Evolutionary conservation across 2,797 vertebrate species (phyloP).

Genomic region (Catamblyrhynchus diadema): DNA sequence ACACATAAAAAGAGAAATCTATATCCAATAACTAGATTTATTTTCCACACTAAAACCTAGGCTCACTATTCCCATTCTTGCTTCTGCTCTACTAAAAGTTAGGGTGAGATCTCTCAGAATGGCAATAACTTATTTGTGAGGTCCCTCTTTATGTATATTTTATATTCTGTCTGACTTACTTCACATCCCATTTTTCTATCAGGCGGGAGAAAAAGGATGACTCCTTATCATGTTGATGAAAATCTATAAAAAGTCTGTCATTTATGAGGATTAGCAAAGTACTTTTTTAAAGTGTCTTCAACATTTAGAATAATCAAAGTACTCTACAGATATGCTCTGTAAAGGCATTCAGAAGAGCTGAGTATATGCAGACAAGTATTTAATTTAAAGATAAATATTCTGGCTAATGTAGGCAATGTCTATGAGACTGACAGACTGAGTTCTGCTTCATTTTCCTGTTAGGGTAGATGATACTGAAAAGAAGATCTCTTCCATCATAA

Average conservation of each 20-base stretch:
- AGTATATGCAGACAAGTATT: not conserved
- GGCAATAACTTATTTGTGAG: not conserved
- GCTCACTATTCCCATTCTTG: not conserved
- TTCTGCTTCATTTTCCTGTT: not conserved
- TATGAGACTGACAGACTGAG: not conserved
- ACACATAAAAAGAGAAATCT: not conserved
- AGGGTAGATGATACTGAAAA: not conserved
- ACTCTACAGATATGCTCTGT: not conserved
- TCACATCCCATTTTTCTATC: not conserved
- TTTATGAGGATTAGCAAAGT: not conserved
- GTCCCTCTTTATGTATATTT: not conserved
- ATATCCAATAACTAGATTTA: no score
- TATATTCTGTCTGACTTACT: not conserved
- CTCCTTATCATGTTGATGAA: not conserved
- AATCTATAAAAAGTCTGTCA: not conserved
- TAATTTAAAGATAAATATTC: not conserved
- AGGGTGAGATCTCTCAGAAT: not conserved
- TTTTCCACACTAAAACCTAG: not conserved
- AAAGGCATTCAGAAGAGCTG: not conserved
- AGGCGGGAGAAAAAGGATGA: not conserved
- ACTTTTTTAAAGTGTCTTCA: not conserved
- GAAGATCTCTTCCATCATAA: not conserved
- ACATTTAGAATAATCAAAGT: not conserved
- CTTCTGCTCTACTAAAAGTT: not conserved
- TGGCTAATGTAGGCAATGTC: not conserved